These are phyloP conservation scores for Sciurus carolinensis DNA, from an alignment of 2,797 vertebrate genomes.

Conservation along the genomic window DNA sequence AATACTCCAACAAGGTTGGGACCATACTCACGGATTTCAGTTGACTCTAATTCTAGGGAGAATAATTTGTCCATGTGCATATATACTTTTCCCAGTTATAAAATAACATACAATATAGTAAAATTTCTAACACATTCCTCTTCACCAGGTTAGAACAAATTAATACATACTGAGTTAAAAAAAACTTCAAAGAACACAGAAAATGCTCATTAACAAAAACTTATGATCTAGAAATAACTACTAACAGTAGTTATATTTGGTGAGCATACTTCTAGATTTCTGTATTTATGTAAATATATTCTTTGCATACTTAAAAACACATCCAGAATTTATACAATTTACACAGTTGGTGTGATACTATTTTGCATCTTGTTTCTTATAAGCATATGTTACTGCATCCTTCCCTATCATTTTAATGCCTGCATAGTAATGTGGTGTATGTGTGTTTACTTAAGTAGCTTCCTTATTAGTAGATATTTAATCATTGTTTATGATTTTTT, in stretches of 20 bases:
- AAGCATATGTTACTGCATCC: not conserved
- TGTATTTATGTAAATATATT: not conserved
- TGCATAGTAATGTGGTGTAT: not conserved
- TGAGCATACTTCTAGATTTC: constrained; percentile 7
- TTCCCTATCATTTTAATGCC: constrained; percentile 19
- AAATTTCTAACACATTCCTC: not conserved
- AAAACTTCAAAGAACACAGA: not conserved
- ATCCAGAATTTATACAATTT: not conserved
- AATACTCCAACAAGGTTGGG: constrained; percentile 19
- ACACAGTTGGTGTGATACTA: not conserved
- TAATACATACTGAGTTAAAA: not conserved
- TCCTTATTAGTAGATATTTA: not conserved
- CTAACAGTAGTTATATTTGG: not conserved
- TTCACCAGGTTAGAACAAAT: not conserved
- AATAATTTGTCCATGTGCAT: not conserved
- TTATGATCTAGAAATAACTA: not conserved
- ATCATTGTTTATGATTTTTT: not conserved
- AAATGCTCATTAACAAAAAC: not conserved
- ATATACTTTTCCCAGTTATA: not conserved
- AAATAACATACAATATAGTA: not conserved
- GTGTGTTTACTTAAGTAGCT: not conserved
- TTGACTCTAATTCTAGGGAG: not conserved
- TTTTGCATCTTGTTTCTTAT: not conserved
- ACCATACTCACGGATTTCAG: not conserved
- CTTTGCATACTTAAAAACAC: constrained; percentile 15